Evolutionary conservation across 2,113 vertebrate species (phyloP).

Genomic region (Limanda limanda): DNA sequence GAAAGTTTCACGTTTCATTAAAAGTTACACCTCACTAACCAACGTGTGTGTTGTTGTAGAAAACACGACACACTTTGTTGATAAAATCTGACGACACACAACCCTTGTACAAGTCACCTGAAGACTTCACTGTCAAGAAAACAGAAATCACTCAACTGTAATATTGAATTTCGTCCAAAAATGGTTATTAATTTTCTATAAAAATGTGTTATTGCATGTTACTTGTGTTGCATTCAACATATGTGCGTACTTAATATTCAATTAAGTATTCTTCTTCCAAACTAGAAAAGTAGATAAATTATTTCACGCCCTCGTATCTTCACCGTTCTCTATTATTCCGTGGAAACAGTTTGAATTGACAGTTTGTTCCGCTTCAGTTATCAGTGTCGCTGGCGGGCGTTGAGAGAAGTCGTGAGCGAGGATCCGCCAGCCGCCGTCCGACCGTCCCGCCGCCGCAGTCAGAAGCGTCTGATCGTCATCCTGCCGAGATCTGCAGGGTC

Average conservation of each 20-base stretch:
- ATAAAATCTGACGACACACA: neutral
- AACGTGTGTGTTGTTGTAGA: neutral
- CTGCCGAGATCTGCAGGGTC: slow-evolving; percentile 55
- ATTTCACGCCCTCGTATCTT: neutral
- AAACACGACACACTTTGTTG: slow-evolving; percentile 10
- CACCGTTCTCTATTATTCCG: neutral
- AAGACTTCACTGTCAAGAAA: neutral
- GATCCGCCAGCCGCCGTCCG: slow-evolving; percentile 44
- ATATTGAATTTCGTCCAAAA: too few relatives aligned
- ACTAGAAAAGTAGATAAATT: neutral
- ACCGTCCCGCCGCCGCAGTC: slow-evolving; percentile 69
- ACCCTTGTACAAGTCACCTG: neutral
- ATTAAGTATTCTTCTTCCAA: neutral
- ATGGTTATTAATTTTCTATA: too few relatives aligned
- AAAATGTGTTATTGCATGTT: neutral
- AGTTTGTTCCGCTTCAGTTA: slow-evolving; percentile 65
- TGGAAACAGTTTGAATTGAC: neutral
- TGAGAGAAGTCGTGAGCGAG: slow-evolving; percentile 45
- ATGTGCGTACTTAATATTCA: neutral
- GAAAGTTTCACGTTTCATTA: neutral
- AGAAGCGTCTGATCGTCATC: slow-evolving; percentile 72
- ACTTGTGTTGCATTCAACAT: neutral
- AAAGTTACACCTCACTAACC: neutral
- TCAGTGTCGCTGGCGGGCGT: neutral
- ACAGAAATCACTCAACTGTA: neutral